A percentile compares a stretch with the other conserved stretches of the same genome.
phyloP scores from a whole-genome alignment of 2,888 invertebrate species.

The Patella ulyssiponensis region DNA sequence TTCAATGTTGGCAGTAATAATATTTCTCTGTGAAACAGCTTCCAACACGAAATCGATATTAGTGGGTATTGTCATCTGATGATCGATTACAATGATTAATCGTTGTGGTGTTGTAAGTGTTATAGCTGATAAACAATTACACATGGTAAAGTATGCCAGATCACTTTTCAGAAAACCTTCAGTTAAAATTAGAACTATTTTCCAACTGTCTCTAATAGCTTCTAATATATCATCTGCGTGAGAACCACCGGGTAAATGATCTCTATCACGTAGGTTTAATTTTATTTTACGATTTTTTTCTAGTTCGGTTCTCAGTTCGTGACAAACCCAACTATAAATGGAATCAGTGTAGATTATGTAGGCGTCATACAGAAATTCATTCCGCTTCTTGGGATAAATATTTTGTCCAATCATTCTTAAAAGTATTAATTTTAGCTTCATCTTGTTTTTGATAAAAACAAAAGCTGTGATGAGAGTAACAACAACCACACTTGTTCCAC shows the following conservation, averaged over 20 bases:
- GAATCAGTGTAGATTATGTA: neutral
- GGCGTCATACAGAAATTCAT: neutral
- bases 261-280: neutral
- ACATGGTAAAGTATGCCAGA: neutral
- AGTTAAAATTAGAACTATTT: constrained; percentile 2
- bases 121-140: neutral
- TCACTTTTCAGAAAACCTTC: neutral
- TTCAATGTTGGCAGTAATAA: neutral
- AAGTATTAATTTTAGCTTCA: neutral
- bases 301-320: neutral
- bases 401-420: neutral
- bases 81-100: neutral
- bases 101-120: neutral
- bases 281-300: neutral
- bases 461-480: neutral
- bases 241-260: neutral
- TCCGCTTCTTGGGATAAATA: neutral
- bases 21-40: neutral
- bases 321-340: neutral
- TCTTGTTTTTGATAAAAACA: neutral
- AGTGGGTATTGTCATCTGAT: neutral
- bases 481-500: neutral
- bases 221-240: neutral
- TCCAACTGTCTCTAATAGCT: neutral
- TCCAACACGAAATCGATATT: neutral